Evolutionary conservation across 2,888 invertebrate genomes (phyloP), one percentile per base, ranked within the genome.

Genomic region (Physocephala rufipes): DNA sequence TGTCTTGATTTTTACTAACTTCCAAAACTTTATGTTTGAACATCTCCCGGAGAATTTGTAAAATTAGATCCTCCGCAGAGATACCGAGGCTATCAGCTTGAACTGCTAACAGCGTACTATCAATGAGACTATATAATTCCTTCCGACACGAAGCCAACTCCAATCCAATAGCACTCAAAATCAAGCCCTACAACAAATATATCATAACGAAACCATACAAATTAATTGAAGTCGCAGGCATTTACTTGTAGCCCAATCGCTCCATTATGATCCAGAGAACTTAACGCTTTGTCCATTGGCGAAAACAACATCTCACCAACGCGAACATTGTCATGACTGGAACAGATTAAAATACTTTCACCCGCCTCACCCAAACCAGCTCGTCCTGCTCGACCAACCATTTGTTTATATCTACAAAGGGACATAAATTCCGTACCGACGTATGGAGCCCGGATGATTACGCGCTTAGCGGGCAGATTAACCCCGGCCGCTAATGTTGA

Each of bases 401-500:
- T 99, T 89, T 99, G 99, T 75, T 96, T 93, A 86, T 99, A 99
- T 76, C 91, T 90, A 75, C 92, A 92, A 28, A 93, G 87, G 65
- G 90, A 90, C 73, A 98, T 87, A 80, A 93, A 91, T 24, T 90
- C 89, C 49, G 88, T 87, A 0, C 94, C 97, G 59, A 97, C 90
- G 79, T 90, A 92, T 0, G 97, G 97, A 65, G 94, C 91, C 74
- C 97, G 89, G 76, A 98, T 87, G 66, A 98, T 92, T 0, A 97
- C 95, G 81, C 97, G 89, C 86, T 91, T 90, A 0, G 97, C 97
- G 16, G 98, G 98, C 77, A 99, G 88, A 89, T 99, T 99, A 36
- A 99, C 96, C 2, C 98, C 98, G 26, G 98, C 97, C n/a, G 98
- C 98, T 75, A 99, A 87, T 0, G 98, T 99, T 0, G 97, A 97